Conservation (phyloP, 30 jellyfish, hydroid and myxozoan species). For the Nemopilema nomurai region DNA sequence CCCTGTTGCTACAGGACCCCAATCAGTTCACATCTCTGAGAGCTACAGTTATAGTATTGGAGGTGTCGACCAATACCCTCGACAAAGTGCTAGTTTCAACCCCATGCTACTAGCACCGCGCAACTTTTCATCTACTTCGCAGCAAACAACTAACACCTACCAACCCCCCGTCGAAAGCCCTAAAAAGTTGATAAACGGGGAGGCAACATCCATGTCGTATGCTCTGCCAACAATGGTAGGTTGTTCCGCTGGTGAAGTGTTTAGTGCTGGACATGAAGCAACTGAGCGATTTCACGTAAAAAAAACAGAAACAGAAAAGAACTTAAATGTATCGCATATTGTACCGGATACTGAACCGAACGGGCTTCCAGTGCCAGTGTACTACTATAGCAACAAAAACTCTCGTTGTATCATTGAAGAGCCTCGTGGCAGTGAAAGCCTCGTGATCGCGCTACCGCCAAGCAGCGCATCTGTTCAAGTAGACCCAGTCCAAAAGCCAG, state of each 20-base stretch:
- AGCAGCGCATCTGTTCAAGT: not conserved
- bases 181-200: not conserved
- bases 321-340: not conserved
- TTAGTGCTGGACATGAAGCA: not conserved
- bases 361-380: conserved; percentile 39
- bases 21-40: not conserved
- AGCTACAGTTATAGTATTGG: not conserved
- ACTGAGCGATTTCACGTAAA: not conserved
- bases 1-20: not conserved
- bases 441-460: not conserved
- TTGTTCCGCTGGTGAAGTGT: not conserved
- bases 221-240: not conserved
- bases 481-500: not conserved
- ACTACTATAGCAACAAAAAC: conserved; percentile 25
- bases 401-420: not conserved
- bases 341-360: not conserved
- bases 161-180: not conserved
- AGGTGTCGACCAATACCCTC: not conserved
- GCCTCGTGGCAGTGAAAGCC: not conserved
- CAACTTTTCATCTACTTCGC: not conserved
- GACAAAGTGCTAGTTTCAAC: not conserved
- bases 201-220: not conserved
- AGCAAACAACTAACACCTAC: not conserved
- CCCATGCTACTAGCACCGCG: not conserved
- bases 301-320: not conserved